phyloP scores from a whole-genome alignment of 2,113 vertebrate genomes.

The Cryptomyrus ogoouensis region DNA sequence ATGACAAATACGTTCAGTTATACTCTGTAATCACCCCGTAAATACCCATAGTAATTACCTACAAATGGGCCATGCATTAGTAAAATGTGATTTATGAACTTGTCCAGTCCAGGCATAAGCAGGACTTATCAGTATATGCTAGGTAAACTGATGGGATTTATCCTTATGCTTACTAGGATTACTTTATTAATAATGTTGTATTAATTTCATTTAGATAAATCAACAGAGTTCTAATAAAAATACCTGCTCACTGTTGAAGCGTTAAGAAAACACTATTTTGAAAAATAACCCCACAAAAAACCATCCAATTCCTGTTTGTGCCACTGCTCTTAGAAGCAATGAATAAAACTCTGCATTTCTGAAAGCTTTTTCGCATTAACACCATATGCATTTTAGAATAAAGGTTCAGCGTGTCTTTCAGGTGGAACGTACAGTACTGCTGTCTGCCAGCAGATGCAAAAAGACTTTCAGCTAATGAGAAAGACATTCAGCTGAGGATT shows the following conservation, averaged over 20 bases:
- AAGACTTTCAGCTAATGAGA: background rate
- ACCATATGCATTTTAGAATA: background rate
- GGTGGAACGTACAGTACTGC: background rate
- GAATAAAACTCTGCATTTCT: background rate
- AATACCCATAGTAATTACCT: slow-evolving; percentile 58
- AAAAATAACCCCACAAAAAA: background rate
- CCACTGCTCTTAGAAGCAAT: background rate
- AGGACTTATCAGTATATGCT: slow-evolving; percentile 34
- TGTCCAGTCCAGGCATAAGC: slow-evolving; percentile 26
- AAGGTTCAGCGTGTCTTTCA: background rate
- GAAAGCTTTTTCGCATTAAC: background rate
- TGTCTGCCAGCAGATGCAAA: background rate
- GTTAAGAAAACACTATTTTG: background rate
- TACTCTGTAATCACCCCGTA: slow-evolving; percentile 44
- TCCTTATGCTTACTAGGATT: background rate
- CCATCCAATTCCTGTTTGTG: background rate
- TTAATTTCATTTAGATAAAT: background rate
- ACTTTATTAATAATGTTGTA: background rate
- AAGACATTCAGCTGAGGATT: background rate
- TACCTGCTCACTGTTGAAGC: background rate
- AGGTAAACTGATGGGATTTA: slow-evolving; percentile 34
- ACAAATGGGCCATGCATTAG: slow-evolving; percentile 49
- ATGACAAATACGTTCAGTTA: slow-evolving; percentile 57
- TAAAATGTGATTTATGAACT: slow-evolving; percentile 58
- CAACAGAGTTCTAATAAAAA: background rate